Evolutionary conservation across 2,113 vertebrate species (phyloP), one percentile per base, ranked within the genome.

Genomic region (Collichthys lucidus): DNA sequence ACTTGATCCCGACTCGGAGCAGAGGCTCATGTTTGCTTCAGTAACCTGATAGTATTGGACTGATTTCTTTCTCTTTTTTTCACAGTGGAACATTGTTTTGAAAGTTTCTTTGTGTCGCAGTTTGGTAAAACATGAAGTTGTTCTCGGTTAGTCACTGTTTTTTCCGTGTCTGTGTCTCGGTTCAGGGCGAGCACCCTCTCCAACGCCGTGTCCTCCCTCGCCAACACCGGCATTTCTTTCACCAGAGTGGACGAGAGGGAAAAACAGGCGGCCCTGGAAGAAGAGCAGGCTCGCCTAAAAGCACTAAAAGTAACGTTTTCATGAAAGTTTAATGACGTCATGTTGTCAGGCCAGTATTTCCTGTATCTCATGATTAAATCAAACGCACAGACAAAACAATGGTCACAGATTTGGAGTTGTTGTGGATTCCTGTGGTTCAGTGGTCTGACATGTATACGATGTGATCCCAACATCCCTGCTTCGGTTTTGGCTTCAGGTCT

Each of bases 201-300:
- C 91, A 97, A 96, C 55, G 97, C 97, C 4, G 97, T 99, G 62
- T 98, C 97, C 83, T 97, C 97, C 61, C 93, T 99, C 86, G 97
- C 97, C 90, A 99, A 96, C 91, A 99, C 97, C 4, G 97, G 97
- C 92, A 96, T 97, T 71, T 99, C 97, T 80, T 96, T 99, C 88
- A 98, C 96, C 86, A 97, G 95, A 96, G 97, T 97, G 83, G 97
- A 98, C 86, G 97, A 99, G 95, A 96, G 97, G 94, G 97, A 99
- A 96, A 99, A 98, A 73, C 97, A 97, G 88, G 97, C 96, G 56
- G 97, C 97, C 0, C 91, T 99, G 74, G 97, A 99, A 85, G 97
- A 99, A 91, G 97, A 99, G 66, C 97, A 99, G 86, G 93, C 96
- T 88, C 97, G 96, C 81, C 95, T 99, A 84, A 97, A 97, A 96